Evolutionary conservation across 2,113 vertebrate genomes (phyloP).

Genomic region (Charina bottae): DNA sequence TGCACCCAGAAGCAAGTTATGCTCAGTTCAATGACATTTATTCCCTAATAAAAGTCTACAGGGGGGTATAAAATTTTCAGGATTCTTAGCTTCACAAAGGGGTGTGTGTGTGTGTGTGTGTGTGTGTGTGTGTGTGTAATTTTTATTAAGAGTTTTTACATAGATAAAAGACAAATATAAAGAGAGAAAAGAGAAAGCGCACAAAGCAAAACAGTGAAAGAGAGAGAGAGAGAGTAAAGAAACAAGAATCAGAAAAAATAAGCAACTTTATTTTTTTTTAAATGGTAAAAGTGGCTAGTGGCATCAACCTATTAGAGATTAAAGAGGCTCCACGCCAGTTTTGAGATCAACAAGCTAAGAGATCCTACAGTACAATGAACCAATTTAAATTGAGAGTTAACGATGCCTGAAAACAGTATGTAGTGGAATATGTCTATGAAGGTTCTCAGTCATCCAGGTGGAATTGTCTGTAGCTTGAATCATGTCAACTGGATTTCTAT

Average conservation of each 20-base stretch:
- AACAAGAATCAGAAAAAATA: background rate
- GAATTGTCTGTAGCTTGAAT: no score
- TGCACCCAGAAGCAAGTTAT: background rate
- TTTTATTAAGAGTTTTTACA: background rate
- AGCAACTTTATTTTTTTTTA: conserved; percentile 67
- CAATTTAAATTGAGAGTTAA: conserved; percentile 62
- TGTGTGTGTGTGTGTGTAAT: no score
- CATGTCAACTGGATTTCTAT: no score
- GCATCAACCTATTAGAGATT: conserved; percentile 62
- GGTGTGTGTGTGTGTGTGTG: no score
- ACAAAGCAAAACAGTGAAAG: background rate
- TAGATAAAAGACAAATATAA: background rate
- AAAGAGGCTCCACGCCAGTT: conserved; percentile 71
- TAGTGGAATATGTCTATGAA: no score
- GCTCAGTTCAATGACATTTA: background rate
- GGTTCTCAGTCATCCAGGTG: no score
- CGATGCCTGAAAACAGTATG: conserved; percentile 71
- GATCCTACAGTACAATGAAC: conserved; percentile 66
- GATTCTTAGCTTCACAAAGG: background rate
- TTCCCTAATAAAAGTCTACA: background rate
- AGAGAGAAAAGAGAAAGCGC: background rate
- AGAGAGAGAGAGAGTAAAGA: background rate
- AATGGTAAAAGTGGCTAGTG: conserved; percentile 62
- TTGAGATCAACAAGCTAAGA: conserved; percentile 67
- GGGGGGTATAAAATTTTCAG: background rate